Percentiles rank a stretch among this genome's conserved stretches.
These are phyloP conservation scores for Pammene fasciana DNA, from an alignment of 2,888 invertebrate genomes.

Conservation along the genomic window DNA sequence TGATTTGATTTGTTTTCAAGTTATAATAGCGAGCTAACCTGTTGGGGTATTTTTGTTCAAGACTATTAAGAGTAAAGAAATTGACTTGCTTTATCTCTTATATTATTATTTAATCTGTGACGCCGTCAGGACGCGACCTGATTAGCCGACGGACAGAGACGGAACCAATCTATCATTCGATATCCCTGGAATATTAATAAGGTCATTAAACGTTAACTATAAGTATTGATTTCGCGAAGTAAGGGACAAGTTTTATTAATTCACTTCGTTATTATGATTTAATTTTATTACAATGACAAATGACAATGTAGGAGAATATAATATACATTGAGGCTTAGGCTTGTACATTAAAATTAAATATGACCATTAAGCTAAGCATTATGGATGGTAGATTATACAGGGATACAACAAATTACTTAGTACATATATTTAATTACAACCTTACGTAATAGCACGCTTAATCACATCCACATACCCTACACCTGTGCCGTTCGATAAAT, in stretches of 20 bases:
- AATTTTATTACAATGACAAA: no score
- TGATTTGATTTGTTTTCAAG: no score
- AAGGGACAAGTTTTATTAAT: background rate
- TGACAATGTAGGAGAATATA: no score
- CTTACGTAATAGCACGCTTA: conserved; percentile 21
- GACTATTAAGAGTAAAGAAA: background rate
- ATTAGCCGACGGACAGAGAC: conserved; percentile 32
- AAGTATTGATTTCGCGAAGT: background rate
- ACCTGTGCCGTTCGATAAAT: conserved; percentile 23
- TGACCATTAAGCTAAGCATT: no score
- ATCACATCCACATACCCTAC: conserved; percentile 23
- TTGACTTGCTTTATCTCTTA: background rate
- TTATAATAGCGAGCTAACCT: no score
- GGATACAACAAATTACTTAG: background rate
- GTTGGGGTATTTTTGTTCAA: no score
- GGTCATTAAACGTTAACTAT: background rate
- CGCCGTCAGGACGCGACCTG: conserved; percentile 33
- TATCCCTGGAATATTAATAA: conserved; percentile 33
- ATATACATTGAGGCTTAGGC: no score
- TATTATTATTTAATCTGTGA: background rate
- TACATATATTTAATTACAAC: background rate
- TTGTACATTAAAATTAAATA: no score
- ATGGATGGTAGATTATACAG: no score
- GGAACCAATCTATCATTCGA: conserved; percentile 24
- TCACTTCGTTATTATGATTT: no score